phyloP scores from a whole-genome alignment of 1,140 invertebrate species.

The Ctenoplectra terminalis region DNA sequence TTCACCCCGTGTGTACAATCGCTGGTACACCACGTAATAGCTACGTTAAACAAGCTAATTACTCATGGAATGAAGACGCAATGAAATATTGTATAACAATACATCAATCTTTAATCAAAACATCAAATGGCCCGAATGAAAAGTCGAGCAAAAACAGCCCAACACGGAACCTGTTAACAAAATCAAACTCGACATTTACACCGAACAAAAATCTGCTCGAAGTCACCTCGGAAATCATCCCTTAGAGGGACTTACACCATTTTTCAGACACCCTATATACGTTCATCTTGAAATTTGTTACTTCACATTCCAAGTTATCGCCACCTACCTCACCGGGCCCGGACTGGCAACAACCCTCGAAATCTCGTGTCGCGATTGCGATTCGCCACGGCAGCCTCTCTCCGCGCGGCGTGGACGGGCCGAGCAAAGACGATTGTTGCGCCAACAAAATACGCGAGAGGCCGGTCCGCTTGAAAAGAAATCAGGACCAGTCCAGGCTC shows the following conservation, averaged over 20 bases:
- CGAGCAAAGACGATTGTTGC: slow-evolving; percentile 38
- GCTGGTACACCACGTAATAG: not conserved
- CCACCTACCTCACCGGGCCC: not conserved
- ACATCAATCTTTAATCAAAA: too few relatives aligned
- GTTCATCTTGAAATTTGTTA: slow-evolving; percentile 24
- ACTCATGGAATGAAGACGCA: too few relatives aligned
- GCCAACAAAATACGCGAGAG: slow-evolving; percentile 58
- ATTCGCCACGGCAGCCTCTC: slow-evolving; percentile 50
- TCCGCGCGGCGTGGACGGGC: slow-evolving; percentile 9
- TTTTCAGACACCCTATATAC: not conserved
- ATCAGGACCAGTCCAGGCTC: slow-evolving; percentile 45
- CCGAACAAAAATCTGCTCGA: too few relatives aligned
- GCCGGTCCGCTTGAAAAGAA: slow-evolving; percentile 50
- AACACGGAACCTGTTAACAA: too few relatives aligned
- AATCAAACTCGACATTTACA: too few relatives aligned
- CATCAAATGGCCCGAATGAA: too few relatives aligned
- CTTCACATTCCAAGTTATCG: slow-evolving; percentile 13
- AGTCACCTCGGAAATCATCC: too few relatives aligned
- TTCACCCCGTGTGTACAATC: not conserved
- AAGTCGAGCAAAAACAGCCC: too few relatives aligned
- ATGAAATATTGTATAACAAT: too few relatives aligned
- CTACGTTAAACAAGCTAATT: too few relatives aligned
- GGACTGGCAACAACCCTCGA: slow-evolving; percentile 25
- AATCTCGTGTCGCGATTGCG: slow-evolving; percentile 51
- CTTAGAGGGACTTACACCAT: too few relatives aligned